A percentile compares a stretch with the other conserved stretches of the same genome.
phyloP scores from a whole-genome alignment of 2,888 invertebrate species.

The Eupithecia dodoneata region DNA sequence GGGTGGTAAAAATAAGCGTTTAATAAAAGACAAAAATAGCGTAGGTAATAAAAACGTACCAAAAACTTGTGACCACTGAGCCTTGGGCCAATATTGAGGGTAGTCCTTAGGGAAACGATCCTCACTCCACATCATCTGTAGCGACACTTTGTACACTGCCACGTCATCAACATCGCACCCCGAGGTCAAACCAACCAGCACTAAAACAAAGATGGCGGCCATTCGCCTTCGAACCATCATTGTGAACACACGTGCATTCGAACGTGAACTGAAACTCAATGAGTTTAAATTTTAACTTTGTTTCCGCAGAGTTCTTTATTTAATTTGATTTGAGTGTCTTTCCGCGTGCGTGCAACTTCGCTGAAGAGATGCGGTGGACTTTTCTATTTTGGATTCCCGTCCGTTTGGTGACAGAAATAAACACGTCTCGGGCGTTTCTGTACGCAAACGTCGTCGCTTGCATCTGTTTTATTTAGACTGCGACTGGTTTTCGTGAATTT shows the following conservation, averaged over 20 bases:
- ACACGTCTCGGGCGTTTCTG: slow-evolving; percentile 67
- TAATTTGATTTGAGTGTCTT: slow-evolving; percentile 43
- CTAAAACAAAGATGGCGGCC: slow-evolving; percentile 74
- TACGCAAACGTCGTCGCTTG: slow-evolving; percentile 57
- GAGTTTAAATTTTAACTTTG: slow-evolving; percentile 41
- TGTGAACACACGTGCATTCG: slow-evolving; percentile 47
- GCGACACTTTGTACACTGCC: slow-evolving; percentile 93
- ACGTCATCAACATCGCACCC: slow-evolving; percentile 90
- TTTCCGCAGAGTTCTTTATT: slow-evolving; percentile 36
- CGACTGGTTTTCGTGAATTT: slow-evolving; percentile 36
- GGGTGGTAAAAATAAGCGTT: slow-evolving; percentile 5
- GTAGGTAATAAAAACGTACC: slow-evolving; percentile 85
- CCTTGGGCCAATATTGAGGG: slow-evolving; percentile 92
- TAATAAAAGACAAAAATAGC: slow-evolving; percentile 33
- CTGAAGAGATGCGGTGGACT: slow-evolving; percentile 72
- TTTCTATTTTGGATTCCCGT: slow-evolving; percentile 79
- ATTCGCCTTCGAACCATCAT: slow-evolving; percentile 62
- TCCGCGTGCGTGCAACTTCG: slow-evolving; percentile 70
- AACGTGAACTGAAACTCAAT: slow-evolving; percentile 27
- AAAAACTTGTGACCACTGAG: slow-evolving; percentile 95
- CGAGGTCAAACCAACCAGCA: slow-evolving; percentile 49
- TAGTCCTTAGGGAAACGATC: slow-evolving; percentile 95
- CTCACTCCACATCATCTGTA: slow-evolving; percentile 94
- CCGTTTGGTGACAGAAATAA: slow-evolving; percentile 76
- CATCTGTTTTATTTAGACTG: slow-evolving; percentile 58